Evolutionary conservation across 37 sponge, comb jelly and placozoan species (phyloP), one percentile per base, ranked within the genome.

Genomic region (Bolinopsis microptera): DNA sequence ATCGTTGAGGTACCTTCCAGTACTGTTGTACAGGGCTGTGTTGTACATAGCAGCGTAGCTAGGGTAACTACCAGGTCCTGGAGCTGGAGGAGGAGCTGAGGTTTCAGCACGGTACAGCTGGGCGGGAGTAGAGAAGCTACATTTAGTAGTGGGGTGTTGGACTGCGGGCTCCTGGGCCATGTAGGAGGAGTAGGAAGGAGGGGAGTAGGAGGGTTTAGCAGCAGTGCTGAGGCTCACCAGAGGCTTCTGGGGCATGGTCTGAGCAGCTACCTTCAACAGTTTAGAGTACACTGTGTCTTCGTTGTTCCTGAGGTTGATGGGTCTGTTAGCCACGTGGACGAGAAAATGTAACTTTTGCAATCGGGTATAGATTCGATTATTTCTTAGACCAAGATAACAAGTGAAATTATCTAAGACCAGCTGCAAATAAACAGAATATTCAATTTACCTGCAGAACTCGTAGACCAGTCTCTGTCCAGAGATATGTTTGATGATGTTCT

Each of bases 401-500:
- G n/a, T n/a, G n/a, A n/a, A n/a, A n/a, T n/a, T n/a, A n/a, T n/a
- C n/a, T n/a, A n/a, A n/a, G n/a, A n/a, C n/a, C n/a, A n/a, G n/a
- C n/a, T n/a, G n/a, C n/a, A n/a, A n/a, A n/a, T n/a, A n/a, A n/a
- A n/a, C n/a, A 72, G 74, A 5, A 24, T 72, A 72, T 72, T 28
- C 3, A 13, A 36, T 23, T 21, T 41, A 86, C 90, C 90, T 86
- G 41, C 90, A 41, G 61, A 86, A 86, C 90, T 86, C 90, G 61
- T 86, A 86, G 61, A 86, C 90, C 61, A 86, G 90, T 41, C 90
- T 86, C 61, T 86, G 90, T 39, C 90, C 90, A 3, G 90, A 33
- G 90, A 86, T 86, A 27, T 86, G 90, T 86, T 34, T 38, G 61
- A 98, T 97, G 93, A 98, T 97, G 93, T 97, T 96, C 94, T 97